These are phyloP conservation scores for Neolamprologus falcicula DNA, from an alignment of 2,113 vertebrate species.

Conservation along the genomic window DNA sequence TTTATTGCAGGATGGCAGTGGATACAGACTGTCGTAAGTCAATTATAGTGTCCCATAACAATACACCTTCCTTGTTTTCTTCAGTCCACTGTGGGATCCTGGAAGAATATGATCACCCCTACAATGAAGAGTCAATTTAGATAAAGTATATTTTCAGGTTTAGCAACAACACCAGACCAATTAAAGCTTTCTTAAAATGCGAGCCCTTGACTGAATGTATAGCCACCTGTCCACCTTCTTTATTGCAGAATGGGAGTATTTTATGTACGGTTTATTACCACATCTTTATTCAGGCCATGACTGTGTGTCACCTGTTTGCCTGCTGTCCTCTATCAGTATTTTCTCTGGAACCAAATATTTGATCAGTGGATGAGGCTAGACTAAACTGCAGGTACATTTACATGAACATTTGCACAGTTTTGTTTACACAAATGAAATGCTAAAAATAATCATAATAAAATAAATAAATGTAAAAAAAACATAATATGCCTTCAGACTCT, in stretches of 20 bases:
- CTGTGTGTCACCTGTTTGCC: slow-evolving; percentile 74
- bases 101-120: slow-evolving; percentile 70
- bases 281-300: slow-evolving; percentile 66
- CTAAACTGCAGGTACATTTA: not conserved
- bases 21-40: slow-evolving; percentile 75
- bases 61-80: not conserved
- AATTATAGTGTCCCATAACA: not conserved
- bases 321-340: slow-evolving; percentile 6
- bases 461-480: not conserved
- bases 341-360: not conserved
- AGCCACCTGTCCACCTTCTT: not conserved
- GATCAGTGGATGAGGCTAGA: slow-evolving; percentile 81
- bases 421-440: not conserved
- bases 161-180: not conserved
- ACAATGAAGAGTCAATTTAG: slow-evolving; percentile 60
- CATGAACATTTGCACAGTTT: not conserved
- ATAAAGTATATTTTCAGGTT: slow-evolving; percentile 72
- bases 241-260: not conserved
- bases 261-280: not conserved
- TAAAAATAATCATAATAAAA: not conserved
- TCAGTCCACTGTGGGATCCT: slow-evolving; percentile 77
- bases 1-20: slow-evolving; percentile 41
- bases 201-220: not conserved
- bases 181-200: not conserved
- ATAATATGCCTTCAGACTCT: not conserved